Evolutionary conservation across 37 sponge, comb jelly and placozoan genomes (phyloP).

Genomic region (Geodia barretti): DNA sequence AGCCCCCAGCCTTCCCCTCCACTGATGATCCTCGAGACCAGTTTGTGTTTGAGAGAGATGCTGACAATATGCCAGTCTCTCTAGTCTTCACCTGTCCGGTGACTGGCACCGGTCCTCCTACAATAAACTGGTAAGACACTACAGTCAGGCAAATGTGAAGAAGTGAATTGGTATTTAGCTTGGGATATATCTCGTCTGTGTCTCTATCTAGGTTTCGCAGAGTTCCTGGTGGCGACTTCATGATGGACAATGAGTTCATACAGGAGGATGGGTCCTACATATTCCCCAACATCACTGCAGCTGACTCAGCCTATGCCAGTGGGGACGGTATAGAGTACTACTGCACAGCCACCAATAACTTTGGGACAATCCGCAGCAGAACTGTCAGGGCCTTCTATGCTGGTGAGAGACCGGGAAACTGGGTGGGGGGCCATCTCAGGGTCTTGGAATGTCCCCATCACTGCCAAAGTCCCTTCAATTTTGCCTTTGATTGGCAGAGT

Average conservation of each 20-base stretch:
- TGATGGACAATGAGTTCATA: background rate
- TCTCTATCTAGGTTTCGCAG: background rate
- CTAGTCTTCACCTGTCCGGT: constrained; percentile 36
- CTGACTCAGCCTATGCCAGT: constrained; percentile 9
- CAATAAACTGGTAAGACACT: constrained; percentile 35
- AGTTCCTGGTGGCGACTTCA: background rate
- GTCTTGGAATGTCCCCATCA: no score
- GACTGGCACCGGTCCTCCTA: constrained; percentile 43
- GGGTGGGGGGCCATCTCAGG: no score
- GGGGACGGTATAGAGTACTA: constrained; percentile 36
- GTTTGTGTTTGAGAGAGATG: constrained; percentile 2
- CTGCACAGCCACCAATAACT: constrained; percentile 46
- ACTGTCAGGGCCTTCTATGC: constrained; percentile 25
- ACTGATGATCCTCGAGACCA: constrained; percentile 6
- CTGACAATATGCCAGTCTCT: background rate
- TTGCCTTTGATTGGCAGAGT: no score
- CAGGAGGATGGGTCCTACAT: background rate
- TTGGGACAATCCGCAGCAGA: constrained; percentile 60
- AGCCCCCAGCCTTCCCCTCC: background rate
- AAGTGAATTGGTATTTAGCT: no score
- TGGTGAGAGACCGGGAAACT: constrained; percentile 28
- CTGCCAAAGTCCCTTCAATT: no score
- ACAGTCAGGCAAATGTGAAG: background rate
- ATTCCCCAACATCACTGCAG: constrained; percentile 16
- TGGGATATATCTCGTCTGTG: no score